These are phyloP conservation scores for Odontocolon sp. DNA, from an alignment of 2,888 invertebrate genomes.

Conservation along the genomic window DNA sequence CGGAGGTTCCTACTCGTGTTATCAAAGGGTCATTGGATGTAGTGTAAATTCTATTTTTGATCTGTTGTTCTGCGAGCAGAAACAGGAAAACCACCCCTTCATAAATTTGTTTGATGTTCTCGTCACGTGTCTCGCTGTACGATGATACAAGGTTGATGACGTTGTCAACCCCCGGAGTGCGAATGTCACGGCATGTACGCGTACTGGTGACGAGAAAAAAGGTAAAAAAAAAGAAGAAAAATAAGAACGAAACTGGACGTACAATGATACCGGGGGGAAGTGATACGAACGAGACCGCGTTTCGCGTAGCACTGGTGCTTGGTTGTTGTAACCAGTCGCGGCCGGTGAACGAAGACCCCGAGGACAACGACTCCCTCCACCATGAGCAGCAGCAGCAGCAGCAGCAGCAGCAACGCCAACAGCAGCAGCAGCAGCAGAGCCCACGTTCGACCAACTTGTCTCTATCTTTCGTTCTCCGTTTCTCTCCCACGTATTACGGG, in stretches of 20 bases:
- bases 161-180: not conserved
- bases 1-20: no score
- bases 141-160: not conserved
- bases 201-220: not conserved
- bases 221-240: not conserved
- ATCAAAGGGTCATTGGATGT: not conserved
- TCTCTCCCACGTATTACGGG: slow-evolving; percentile 27
- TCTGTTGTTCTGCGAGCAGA: not conserved
- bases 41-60: not conserved
- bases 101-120: not conserved
- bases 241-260: not conserved
- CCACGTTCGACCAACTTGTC: slow-evolving; percentile 53
- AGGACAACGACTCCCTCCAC: slow-evolving; percentile 76
- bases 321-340: slow-evolving; percentile 64
- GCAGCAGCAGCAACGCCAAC: slow-evolving; percentile 45
- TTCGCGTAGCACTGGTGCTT: slow-evolving; percentile 71
- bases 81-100: slow-evolving; percentile 10
- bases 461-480: slow-evolving; percentile 27
- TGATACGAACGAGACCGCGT: slow-evolving; percentile 67
- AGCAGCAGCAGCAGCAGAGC: slow-evolving; percentile 11
- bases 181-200: not conserved
- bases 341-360: slow-evolving; percentile 72
- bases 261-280: slow-evolving; percentile 4
- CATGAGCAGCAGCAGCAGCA: slow-evolving; percentile 42
- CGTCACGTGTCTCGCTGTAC: not conserved